These are phyloP conservation scores for Columba janthina DNA, from an alignment of 2,113 vertebrate species.

Conservation along the genomic window DNA sequence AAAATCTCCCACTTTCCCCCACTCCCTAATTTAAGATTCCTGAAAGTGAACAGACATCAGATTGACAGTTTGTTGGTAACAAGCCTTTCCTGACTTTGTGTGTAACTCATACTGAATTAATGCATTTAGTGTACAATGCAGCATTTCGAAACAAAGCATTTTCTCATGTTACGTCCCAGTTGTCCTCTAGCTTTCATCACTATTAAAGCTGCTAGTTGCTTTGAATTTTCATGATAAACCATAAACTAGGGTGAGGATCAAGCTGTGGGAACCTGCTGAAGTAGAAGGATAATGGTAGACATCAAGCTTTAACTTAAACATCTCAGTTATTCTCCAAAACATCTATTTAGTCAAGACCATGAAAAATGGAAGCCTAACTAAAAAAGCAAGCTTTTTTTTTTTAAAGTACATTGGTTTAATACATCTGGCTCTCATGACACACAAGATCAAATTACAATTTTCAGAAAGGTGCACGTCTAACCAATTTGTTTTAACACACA, in stretches of 20 bases:
- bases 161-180: not conserved
- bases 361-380: not conserved
- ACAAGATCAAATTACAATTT: not conserved
- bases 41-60: not conserved
- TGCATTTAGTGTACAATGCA: slow-evolving; percentile 17
- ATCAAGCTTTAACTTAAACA: not conserved
- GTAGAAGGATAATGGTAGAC: not conserved
- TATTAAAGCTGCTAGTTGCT: not conserved
- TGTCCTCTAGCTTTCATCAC: not conserved
- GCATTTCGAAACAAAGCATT: slow-evolving; percentile 14
- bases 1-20: not conserved
- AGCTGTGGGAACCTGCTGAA: not conserved
- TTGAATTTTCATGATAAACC: not conserved
- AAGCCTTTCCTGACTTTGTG: not conserved
- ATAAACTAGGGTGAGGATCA: not conserved
- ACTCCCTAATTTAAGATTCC: not conserved
- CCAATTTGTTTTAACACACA: not conserved
- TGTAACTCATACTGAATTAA: not conserved
- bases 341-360: not conserved
- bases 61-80: not conserved
- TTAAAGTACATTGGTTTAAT: not conserved
- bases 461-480: not conserved
- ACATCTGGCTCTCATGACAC: not conserved
- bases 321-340: not conserved
- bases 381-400: not conserved